Evolutionary conservation across 2,888 invertebrate genomes (phyloP).

Genomic region (Chloroclysta siterata): DNA sequence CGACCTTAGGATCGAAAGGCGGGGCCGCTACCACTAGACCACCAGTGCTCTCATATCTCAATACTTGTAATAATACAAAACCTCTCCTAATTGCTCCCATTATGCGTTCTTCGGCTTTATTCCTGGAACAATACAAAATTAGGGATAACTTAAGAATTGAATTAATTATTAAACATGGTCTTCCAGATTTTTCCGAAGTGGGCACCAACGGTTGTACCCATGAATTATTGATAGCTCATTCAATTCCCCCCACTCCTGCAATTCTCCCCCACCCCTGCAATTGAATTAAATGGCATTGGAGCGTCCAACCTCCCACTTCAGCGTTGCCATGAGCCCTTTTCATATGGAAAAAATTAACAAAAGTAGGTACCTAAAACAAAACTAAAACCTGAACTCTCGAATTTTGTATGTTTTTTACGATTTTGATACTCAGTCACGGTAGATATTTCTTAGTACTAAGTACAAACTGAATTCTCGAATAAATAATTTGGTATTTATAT

Average conservation of each 20-base stretch:
- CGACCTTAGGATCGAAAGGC: too few relatives aligned
- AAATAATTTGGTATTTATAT: too few relatives aligned
- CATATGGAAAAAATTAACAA: too few relatives aligned
- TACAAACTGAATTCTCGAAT: too few relatives aligned
- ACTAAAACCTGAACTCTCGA: too few relatives aligned
- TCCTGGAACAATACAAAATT: background rate
- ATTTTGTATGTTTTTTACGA: too few relatives aligned
- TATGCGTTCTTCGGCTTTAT: background rate
- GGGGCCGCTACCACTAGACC: too few relatives aligned
- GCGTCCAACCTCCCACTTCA: background rate
- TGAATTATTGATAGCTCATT: conserved; percentile 25
- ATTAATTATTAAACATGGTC: conserved; percentile 2
- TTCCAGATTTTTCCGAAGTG: conserved; percentile 17
- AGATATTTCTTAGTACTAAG: too few relatives aligned
- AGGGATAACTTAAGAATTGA: background rate
- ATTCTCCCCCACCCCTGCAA: conserved; percentile 37
- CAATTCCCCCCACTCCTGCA: background rate
- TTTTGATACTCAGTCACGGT: too few relatives aligned
- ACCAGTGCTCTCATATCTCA: too few relatives aligned
- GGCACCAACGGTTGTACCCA: conserved; percentile 2
- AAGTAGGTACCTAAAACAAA: too few relatives aligned
- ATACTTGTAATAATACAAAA: background rate
- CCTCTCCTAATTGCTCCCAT: background rate
- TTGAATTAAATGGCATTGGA: conserved; percentile 55
- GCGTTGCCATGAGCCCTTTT: background rate